Evolutionary conservation across 1,140 invertebrate genomes (phyloP), one percentile per base, ranked within the genome.

Genomic region (Araneus ventricosus): DNA sequence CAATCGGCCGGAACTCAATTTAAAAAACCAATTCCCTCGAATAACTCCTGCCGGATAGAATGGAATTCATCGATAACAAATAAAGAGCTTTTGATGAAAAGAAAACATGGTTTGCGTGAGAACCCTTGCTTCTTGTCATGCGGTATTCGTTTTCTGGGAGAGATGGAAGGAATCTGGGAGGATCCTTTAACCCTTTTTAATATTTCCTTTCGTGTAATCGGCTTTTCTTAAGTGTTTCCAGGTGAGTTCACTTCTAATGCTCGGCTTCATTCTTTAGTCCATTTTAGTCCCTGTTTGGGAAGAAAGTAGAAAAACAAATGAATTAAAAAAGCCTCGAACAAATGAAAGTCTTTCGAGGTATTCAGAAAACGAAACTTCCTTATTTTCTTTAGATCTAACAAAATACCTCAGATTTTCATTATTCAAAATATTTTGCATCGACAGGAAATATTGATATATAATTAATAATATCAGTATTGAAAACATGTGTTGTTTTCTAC

Each of bases 51-150:
- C 41, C 37, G 80, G 80, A 41, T 82, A 27, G 41, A 82, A 82
- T 30, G 10, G 41, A 82, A 45, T 82, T 82, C 80, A 82, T 82
- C 80, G 41, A 82, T 82, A 82, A 82, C 80, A 52, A 82, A 82
- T 82, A 52, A 82, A 82, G 41, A 82, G 22, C 22, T 82, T 82
- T 52, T 45, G 80, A 82, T 82, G 80, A 82, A 82, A 82, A 52
- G 80, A 52, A 82, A 82, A 52, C 37, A 80, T 70, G 30, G 30
- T 22, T 75, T 20, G 34, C 70, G 70, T 75, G 70, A 30, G 34
- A 75, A 75, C 34, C 70, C 30, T 34, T 20, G 70, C 70, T 75
- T 24, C 70, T 37, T 75, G 70, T 75, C 70, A 75, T 75, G 70
- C 70, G 30, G 70, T 37, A 34, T 75, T 75, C 70, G 30, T 75